Evolutionary conservation across 2,888 invertebrate genomes (phyloP).

Genomic region (Byasa hedistus): DNA sequence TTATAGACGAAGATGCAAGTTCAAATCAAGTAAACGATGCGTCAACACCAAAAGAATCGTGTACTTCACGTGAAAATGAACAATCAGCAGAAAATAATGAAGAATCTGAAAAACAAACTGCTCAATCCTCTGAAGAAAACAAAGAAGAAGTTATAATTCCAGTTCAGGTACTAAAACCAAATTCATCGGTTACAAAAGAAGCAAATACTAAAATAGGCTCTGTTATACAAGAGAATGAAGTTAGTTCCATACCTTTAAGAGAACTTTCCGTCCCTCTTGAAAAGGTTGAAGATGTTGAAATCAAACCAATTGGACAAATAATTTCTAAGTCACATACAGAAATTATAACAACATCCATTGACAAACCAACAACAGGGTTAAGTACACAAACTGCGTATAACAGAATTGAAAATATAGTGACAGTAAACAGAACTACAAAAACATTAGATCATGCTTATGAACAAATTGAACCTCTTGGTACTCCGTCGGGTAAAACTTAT

Average conservation of each 20-base stretch:
- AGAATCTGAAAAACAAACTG: slow-evolving; percentile 34
- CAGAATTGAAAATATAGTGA: slow-evolving; percentile 69
- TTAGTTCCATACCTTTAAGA: slow-evolving; percentile 47
- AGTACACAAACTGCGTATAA: slow-evolving; percentile 70
- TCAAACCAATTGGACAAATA: slow-evolving; percentile 67
- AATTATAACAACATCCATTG: slow-evolving; percentile 59
- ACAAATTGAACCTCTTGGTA: slow-evolving; percentile 55
- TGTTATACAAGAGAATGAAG: slow-evolving; percentile 26
- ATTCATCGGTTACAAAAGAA: slow-evolving; percentile 33
- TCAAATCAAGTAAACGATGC: slow-evolving; percentile 39
- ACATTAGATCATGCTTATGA: slow-evolving; percentile 67
- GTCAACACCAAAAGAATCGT: slow-evolving; percentile 27
- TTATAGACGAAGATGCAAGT: slow-evolving; percentile 39
- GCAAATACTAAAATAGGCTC: slow-evolving; percentile 31
- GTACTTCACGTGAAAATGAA: slow-evolving; percentile 34
- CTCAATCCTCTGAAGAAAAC: slow-evolving; percentile 27
- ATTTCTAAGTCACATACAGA: slow-evolving; percentile 68
- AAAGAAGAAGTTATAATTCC: slow-evolving; percentile 34
- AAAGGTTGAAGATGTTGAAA: slow-evolving; percentile 72
- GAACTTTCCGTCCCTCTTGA: slow-evolving; percentile 71
- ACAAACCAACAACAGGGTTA: slow-evolving; percentile 53
- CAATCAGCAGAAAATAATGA: slow-evolving; percentile 25
- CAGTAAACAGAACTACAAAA: slow-evolving; percentile 70
- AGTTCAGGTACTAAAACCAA: slow-evolving; percentile 34
- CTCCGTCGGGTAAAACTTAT: slow-evolving; percentile 65